Conservation (phyloP, 2,888 invertebrate species). For the Ashinkailepas kermadecensis region DNA sequence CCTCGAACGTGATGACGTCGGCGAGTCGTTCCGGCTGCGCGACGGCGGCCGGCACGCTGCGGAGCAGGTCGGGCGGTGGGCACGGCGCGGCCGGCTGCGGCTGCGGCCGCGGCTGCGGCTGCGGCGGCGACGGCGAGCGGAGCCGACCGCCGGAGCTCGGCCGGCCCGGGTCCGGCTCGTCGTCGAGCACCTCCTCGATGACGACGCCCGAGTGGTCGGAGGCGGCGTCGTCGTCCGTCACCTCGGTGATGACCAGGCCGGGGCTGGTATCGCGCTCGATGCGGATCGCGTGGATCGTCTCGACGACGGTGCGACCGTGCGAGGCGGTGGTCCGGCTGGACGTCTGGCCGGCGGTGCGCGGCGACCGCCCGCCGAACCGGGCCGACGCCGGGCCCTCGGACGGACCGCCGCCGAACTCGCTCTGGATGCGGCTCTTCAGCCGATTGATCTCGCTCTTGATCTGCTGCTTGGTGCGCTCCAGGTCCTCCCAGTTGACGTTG, state of each 20-base stretch:
- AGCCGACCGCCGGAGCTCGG: no score
- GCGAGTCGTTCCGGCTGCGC: no score
- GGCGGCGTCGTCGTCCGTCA: not conserved
- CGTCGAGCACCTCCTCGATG: no score
- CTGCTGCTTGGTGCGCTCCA: slow-evolving; percentile 25
- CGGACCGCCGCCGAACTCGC: not conserved
- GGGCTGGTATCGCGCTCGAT: slow-evolving; percentile 9
- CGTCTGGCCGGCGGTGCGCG: slow-evolving; percentile 41
- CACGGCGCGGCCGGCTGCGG: no score
- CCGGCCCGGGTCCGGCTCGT: no score
- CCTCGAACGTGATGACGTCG: no score
- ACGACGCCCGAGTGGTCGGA: no score
- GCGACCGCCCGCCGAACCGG: slow-evolving; percentile 34
- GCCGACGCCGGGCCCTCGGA: not conserved
- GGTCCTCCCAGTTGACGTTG: slow-evolving; percentile 24
- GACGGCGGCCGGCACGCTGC: no score
- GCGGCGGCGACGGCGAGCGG: no score
- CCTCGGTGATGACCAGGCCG: not conserved
- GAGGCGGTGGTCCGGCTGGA: slow-evolving; percentile 58
- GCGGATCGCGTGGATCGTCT: slow-evolving; percentile 37
- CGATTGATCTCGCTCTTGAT: not conserved
- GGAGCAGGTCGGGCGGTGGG: no score
- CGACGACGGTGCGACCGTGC: slow-evolving; percentile 68
- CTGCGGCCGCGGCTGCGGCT: no score
- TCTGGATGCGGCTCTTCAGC: not conserved